Evolutionary conservation across 2,113 vertebrate species (phyloP), one percentile per base, ranked within the genome.

Genomic region (Aspiorhynchus laticeps): DNA sequence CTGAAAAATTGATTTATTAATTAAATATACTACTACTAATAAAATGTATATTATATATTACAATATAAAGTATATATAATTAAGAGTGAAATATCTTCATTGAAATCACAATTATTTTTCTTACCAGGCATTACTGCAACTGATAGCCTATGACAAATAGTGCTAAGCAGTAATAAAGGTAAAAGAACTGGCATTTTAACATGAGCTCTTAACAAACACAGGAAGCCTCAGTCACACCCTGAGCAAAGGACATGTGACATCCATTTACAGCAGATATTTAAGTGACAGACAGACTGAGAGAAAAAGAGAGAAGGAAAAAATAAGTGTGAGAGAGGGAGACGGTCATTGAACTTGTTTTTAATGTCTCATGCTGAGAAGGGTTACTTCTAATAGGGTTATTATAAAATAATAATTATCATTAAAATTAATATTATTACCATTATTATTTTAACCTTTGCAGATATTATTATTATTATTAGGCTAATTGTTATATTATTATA

Each of bases 121-220:
- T 10, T 19, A 73, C 1, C 69, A 24, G 31, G 3, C 7, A 71
- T 71, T 71, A 9, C 7, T 67, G 65, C 28, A 33, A 19, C 7
- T 69, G 28, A 19, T 19, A 38, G 33, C 9, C 69, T 41, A 73
- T 38, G 69, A 24, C 19, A 38, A 38, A 41, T 15, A 69, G 21
- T 36, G 65, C 31, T 8, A 36, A 36, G 56, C 56, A 59, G 21
- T 24, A 24, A 24, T 59, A 8, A 38, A 24, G 36, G 19, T 73
- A 73, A 73, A 73, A 38, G 69, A 21, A 38, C 1, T 41, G 69
- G 33, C 69, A 73, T 74, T 74, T 74, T 7, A 41, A 74, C 71
- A n/a, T n/a, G 71, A 74, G 71, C 71, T 74, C 71, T 74, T 74
- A 41, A 74, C 71, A 41, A 41, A 21, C 71, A 74, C 36, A 74